phyloP scores from a whole-genome alignment of 1,140 invertebrate genomes.

The Drosophila miranda region DNA sequence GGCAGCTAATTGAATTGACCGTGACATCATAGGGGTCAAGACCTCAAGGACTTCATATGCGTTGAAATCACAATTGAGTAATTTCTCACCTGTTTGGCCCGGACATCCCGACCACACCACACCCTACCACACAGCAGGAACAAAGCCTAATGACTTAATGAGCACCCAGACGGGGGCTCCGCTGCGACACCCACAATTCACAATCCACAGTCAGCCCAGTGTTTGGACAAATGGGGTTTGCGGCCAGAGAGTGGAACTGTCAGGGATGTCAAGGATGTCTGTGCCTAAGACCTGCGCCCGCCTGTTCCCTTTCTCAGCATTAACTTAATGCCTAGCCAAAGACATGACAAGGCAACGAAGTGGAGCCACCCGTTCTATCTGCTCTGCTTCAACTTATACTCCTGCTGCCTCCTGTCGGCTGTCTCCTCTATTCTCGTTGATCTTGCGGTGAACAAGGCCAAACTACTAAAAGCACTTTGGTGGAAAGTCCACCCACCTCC shows the following conservation, averaged over 20 bases:
- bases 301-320: slow-evolving; percentile 54
- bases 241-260: slow-evolving; percentile 47
- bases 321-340: slow-evolving; percentile 77
- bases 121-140: slow-evolving; percentile 41
- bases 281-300: slow-evolving; percentile 16
- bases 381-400: too few relatives aligned
- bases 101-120: slow-evolving; percentile 1
- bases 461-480: slow-evolving; percentile 80
- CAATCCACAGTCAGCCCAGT: slow-evolving; percentile 16
- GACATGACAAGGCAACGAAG: slow-evolving; percentile 62
- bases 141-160: slow-evolving; percentile 80
- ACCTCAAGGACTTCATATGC: slow-evolving; percentile 45
- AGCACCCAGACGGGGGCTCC: slow-evolving; percentile 36
- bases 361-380: not conserved
- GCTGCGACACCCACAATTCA: not conserved
- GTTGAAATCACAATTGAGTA: slow-evolving; percentile 78
- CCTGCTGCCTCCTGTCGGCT: slow-evolving; percentile 1
- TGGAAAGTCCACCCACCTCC: slow-evolving; percentile 39
- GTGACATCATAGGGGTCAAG: slow-evolving; percentile 25
- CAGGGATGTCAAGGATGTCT: slow-evolving; percentile 66
- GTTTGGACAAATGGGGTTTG: slow-evolving; percentile 39
- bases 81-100: slow-evolving; percentile 75
- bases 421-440: slow-evolving; percentile 33
- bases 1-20: slow-evolving; percentile 63
- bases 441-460: slow-evolving; percentile 68